Base-by-base conservation (phyloP, 2,888 invertebrate genomes). In the Abrostola tripartita region DNA sequence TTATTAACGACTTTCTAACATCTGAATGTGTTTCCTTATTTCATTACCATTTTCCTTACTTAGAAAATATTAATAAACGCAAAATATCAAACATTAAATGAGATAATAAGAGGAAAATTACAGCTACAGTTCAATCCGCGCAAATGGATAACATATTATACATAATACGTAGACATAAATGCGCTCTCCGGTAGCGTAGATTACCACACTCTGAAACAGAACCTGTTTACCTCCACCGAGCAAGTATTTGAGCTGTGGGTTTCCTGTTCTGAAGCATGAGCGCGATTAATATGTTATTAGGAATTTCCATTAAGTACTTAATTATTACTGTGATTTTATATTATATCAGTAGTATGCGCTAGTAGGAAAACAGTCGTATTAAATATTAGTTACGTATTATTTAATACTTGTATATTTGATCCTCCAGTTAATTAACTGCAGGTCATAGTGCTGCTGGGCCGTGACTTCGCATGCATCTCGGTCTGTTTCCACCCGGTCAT, bases 391-490 rank as follows among this genome's bases (percentile, higher is more conserved):
- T 58, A 58, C 40, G 63, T 50, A 65, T 63, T 36, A 14, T 61
- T 49, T 44, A 52, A 61, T 62, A 8, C 44, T 37, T 59, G 53
- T 12, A 7, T 52, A 44, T 49, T 54, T 54, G 61, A 57, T 52
- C 52, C 44, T n/a, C 11, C 7, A 35, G 8, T 6, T 41, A 57
- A 52, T 50, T 52, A 44, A 40, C 51, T 60, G 52, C n/a, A 37
- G 42, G 50, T 40, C 37, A 57, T 52, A 58, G 37, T 47, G 64
- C 78, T 77, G 76, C 56, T 74, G 84, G 83, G 83, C 85, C 86
- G 85, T 90, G 90, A 89, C 89, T 88, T 85, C 84, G 86, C 86
- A 81, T 88, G 86, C 88, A 91, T 86, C 88, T 87, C 88, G 88
- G 85, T 87, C 88, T 81, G 88, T 85, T 88, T 89, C 85, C 83